Base-by-base conservation (phyloP, 2,113 vertebrate species). In the Periophthalmodon schlosseri region DNA sequence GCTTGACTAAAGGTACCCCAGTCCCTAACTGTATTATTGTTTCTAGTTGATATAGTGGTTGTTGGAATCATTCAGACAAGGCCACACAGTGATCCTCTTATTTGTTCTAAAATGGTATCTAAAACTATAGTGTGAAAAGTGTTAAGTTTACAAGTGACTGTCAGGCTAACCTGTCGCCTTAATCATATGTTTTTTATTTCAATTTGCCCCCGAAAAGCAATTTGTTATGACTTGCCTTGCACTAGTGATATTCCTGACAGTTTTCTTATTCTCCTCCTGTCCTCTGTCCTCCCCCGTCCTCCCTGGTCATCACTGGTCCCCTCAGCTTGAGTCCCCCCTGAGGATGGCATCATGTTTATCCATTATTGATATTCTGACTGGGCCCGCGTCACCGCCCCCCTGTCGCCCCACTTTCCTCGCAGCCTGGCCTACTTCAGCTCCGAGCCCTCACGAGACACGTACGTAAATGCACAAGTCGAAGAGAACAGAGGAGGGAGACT, bases 311-410 rank as follows among this genome's bases (percentile, higher is more conserved):
- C 69, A 74, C 79, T 57, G 52, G 79, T 78, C 78, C 76, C 3
- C 47, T 84, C 75, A 82, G 73, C 63, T 77, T 80, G 80, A 73
- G 57, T 86, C 81, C 66, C 81, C 75, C 70, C 80, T 87, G 88
- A 65, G 63, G 63, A 89, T 84, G 85, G 84, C 83, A 87, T 86
- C 88, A 81, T 88, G 89, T 92, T 91, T 90, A 90, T 90, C 85
- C 78, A 90, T 91, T 90, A 91, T 91, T 91, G 91, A 92, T 91
- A 88, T 87, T 87, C 86, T 87, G 83, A 91, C 89, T 87, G 81
- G 84, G 84, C 77, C 86, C 58, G 44, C 81, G 77, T 86, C 84
- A 63, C 86, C 79, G 74, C 85, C 86, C 83, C 87, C 80, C 74
- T 84, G 87, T 87, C 83, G 87, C 81, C 87, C 91, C 86, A 91